phyloP scores from a whole-genome alignment of 2,888 invertebrate genomes.

The Orthosia gothica region DNA sequence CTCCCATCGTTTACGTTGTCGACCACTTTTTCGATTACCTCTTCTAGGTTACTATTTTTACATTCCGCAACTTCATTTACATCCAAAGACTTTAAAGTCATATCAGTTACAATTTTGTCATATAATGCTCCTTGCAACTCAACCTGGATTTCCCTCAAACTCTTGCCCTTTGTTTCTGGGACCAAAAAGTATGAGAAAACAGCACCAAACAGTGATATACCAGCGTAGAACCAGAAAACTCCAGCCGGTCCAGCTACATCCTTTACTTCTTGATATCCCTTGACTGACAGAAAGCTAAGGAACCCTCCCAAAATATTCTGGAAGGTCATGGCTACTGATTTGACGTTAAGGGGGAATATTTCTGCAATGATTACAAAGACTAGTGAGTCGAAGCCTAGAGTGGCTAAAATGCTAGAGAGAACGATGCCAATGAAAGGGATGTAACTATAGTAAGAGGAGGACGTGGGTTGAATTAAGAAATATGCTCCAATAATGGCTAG shows the following conservation, averaged over 20 bases:
- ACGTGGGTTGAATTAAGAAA: slow-evolving; percentile 25
- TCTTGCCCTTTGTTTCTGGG: too few species aligned
- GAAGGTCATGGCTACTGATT: too few species aligned
- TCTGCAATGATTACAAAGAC: neutral
- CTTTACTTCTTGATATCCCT: slow-evolving; percentile 87
- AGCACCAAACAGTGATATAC: slow-evolving; percentile 84
- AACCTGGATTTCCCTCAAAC: too few species aligned
- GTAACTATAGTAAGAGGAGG: slow-evolving; percentile 74
- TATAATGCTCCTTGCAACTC: slow-evolving; percentile 7
- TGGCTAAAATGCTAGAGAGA: slow-evolving; percentile 73
- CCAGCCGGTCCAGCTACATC: slow-evolving; percentile 85
- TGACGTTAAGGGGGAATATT: too few species aligned
- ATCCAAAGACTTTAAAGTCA: neutral
- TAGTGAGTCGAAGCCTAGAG: slow-evolving; percentile 85
- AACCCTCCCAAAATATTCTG: slow-evolving; percentile 74
- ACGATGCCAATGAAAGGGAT: slow-evolving; percentile 86
- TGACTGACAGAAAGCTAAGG: slow-evolving; percentile 86
- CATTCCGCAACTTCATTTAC: neutral
- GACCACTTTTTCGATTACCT: too few species aligned
- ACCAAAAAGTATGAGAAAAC: too few species aligned
- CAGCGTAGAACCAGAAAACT: slow-evolving; percentile 87
- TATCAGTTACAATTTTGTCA: neutral
- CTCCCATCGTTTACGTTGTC: too few species aligned
- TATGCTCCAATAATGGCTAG: slow-evolving; percentile 72
- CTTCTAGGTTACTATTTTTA: too few species aligned